Base-by-base conservation (phyloP, 2,113 vertebrate genomes). In the Fregata magnificens region DNA sequence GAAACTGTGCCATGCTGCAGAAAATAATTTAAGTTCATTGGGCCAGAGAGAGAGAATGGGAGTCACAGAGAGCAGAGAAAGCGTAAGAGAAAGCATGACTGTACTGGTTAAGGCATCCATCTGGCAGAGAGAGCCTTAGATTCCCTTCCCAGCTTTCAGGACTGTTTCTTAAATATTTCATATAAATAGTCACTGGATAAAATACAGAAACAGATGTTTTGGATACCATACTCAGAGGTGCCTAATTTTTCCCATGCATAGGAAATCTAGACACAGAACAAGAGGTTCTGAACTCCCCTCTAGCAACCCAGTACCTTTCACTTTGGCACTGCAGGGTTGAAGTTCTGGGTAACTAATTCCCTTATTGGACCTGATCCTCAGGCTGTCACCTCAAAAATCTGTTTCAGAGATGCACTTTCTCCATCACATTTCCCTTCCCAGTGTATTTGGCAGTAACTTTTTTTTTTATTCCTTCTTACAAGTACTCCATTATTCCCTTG, bases 1-100 rank as follows among this genome's bases (percentile, higher is more conserved):
- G 97, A 93, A 97, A 93, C 92, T 50, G 63, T 86, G 96, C 97
- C 96, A 96, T 52, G 67, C 86, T 94, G 88, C 85, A 93, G 92
- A 92, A 96, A 93, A 77, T 83, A 77, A 73, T 88, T 83, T 34
- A 40, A 86, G 90, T 95, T 96, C 88, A 93, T 58, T 93, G 92
- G 88, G 82, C 79, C 67, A 88, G 63, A 72, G 89, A 70, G 90
- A 66, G 74, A 87, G 70, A 88, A 85, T 62, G 32, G 63, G 42
- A 84, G 85, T 86, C 71, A 92, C 49, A 32, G 16, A 69, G 92
- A 90, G 71, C 79, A 74, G 50, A 83, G 71, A 80, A 79, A 84
- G 53, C 10, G 0, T 82, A 82, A 96, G 52, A 94, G 90, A 91
- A 94, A 92, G 87, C 93, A 88, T 95, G 82, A 96, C 93, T 95